Conservation (phyloP, 53 echinoderm and acorn worm genomes). For the Stichopus horrens region DNA sequence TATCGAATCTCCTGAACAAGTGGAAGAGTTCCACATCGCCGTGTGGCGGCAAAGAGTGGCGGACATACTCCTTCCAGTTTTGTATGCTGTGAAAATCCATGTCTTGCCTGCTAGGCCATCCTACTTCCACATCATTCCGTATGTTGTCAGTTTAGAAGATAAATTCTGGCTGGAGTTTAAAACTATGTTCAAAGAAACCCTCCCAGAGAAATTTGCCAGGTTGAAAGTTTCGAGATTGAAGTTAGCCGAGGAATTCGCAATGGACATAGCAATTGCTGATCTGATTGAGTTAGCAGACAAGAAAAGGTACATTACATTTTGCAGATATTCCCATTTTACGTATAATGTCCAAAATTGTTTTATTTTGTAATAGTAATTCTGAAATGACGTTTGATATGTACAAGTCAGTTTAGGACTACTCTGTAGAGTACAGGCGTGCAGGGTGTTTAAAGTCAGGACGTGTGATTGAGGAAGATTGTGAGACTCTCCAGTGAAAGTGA, state of each 20-base stretch:
- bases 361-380: neutral
- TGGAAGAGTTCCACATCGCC: conserved; percentile 91
- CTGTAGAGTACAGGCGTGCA: too few species aligned
- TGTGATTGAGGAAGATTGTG: too few species aligned
- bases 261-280: conserved; percentile 2
- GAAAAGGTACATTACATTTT: neutral
- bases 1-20: conserved; percentile 69
- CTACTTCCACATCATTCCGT: conserved; percentile 75
- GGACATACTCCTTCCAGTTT: conserved; percentile 45
- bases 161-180: conserved; percentile 56
- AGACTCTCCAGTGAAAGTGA: too few species aligned
- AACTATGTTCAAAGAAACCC: neutral
- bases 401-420: too few species aligned
- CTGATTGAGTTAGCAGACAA: conserved; percentile 7
- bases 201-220: conserved; percentile 1
- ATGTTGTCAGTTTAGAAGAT: conserved; percentile 59
- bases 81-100: conserved; percentile 78
- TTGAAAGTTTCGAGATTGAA: neutral
- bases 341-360: neutral
- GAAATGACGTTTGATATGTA: too few species aligned
- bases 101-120: conserved; percentile 75
- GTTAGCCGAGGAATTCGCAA: neutral
- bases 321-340: neutral
- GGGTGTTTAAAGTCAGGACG: too few species aligned
- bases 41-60: conserved; percentile 77